Percentiles rank a stretch among this genome's conserved stretches.
Conservation (phyloP, 2,113 vertebrate species). For the Copsychus sechellarum region DNA sequence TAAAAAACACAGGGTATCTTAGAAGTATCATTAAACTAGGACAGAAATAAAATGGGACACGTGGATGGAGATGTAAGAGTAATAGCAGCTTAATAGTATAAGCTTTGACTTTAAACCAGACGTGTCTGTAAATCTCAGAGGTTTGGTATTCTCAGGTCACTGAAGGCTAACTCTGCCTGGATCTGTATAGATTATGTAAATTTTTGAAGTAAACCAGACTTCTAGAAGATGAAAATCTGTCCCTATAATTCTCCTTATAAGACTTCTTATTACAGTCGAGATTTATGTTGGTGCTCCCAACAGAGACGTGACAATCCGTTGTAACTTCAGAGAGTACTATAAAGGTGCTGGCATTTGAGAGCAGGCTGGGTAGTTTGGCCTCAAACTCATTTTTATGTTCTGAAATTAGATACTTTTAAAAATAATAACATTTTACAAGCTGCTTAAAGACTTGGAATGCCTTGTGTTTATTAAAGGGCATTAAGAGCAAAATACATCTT, state of each 20-base stretch:
- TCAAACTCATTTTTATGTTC: conserved; percentile 29
- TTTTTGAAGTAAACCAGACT: conserved; percentile 53
- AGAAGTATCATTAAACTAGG: not conserved
- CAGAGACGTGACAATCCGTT: conserved; percentile 13
- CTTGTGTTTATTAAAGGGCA: conserved; percentile 33
- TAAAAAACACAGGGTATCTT: not conserved
- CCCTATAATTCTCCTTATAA: conserved; percentile 42
- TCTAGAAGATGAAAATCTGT: conserved; percentile 48
- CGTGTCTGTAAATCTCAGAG: not conserved
- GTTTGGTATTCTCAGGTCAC: conserved; percentile 41
- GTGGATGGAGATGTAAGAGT: not conserved
- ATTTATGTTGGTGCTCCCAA: conserved; percentile 44
- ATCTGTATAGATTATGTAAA: conserved; percentile 49
- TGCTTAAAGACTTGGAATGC: conserved; percentile 20
- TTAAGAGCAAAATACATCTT: conserved; percentile 47
- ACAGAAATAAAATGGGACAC: not conserved
- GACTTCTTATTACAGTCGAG: not conserved
- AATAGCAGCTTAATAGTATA: not conserved
- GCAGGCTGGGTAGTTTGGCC: not conserved
- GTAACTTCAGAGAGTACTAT: conserved; percentile 10
- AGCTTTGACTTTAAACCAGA: conserved; percentile 31
- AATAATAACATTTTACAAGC: conserved; percentile 50
- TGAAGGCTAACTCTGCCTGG: not conserved
- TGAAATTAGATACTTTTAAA: conserved; percentile 31
- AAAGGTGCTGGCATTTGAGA: conserved; percentile 47